These are phyloP conservation scores for Sycobia sp. DNA, from an alignment of 1,140 invertebrate genomes.

Conservation along the genomic window DNA sequence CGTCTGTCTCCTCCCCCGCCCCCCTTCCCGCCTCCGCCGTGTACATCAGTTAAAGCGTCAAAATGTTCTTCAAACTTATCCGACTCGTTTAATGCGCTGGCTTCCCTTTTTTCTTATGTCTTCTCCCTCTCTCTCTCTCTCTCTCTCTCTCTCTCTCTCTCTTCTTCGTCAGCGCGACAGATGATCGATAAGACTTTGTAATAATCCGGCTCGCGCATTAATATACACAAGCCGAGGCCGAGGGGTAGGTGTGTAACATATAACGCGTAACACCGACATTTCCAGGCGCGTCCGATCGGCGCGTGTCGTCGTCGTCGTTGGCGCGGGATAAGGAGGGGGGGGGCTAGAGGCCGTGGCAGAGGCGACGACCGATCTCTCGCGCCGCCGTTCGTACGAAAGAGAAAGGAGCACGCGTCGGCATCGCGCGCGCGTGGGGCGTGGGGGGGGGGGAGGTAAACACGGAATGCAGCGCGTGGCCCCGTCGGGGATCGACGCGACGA, in stretches of 20 bases:
- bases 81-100: no score
- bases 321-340: background rate
- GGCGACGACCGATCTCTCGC: background rate
- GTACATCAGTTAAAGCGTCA: no score
- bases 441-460: no score
- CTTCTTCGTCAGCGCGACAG: background rate
- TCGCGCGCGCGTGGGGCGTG: background rate
- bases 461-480: background rate
- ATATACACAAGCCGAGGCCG: background rate
- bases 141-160: background rate
- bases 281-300: no score
- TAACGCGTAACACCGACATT: no score
- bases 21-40: no score
- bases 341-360: background rate
- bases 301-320: no score
- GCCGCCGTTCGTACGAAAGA: background rate
- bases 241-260: no score
- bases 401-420: background rate
- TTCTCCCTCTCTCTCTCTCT: background rate
- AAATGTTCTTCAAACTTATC: no score
- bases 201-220: background rate
- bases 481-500: background rate
- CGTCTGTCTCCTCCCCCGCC: no score
- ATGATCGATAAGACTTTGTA: slow-evolving; percentile 29
- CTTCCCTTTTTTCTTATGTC: no score